phyloP scores from a whole-genome alignment of 2,113 vertebrate species.

The Synodontis membranacea region DNA sequence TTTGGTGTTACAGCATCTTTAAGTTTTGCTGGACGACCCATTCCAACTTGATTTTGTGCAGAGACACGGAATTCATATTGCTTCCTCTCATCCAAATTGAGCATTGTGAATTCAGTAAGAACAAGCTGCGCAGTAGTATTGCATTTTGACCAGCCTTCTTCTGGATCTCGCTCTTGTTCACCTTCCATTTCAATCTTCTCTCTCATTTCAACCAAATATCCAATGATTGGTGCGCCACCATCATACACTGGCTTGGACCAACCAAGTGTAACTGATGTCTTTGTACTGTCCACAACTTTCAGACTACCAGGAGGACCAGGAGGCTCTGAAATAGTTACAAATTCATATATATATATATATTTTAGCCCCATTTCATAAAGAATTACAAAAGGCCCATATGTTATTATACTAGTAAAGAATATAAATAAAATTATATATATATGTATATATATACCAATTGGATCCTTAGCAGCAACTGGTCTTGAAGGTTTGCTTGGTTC shows the following conservation, averaged over 20 bases:
- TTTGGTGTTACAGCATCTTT: slow-evolving; percentile 92
- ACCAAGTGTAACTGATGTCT: slow-evolving; percentile 84
- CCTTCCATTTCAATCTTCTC: slow-evolving; percentile 80
- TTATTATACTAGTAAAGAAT: neutral
- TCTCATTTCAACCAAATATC: slow-evolving; percentile 90
- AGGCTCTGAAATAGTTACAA: slow-evolving; percentile 78
- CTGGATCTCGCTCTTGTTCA: slow-evolving; percentile 73
- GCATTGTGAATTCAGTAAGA: slow-evolving; percentile 88
- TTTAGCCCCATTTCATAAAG: neutral
- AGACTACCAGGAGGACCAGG: slow-evolving; percentile 91
- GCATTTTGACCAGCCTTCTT: slow-evolving; percentile 92
- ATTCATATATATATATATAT: slow-evolving; percentile 25
- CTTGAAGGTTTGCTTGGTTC: slow-evolving; percentile 93
- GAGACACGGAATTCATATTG: slow-evolving; percentile 96
- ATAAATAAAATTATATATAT: slow-evolving; percentile 13
- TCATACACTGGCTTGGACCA: slow-evolving; percentile 96
- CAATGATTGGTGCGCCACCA: slow-evolving; percentile 92
- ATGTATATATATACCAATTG: slow-evolving; percentile 81
- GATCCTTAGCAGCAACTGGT: slow-evolving; percentile 92
- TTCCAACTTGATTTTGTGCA: slow-evolving; percentile 94
- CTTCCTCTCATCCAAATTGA: slow-evolving; percentile 87
- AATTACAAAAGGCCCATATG: neutral
- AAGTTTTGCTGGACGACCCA: slow-evolving; percentile 90
- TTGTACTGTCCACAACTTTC: slow-evolving; percentile 93
- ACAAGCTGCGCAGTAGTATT: slow-evolving; percentile 88